Base-by-base conservation (phyloP, 2,888 invertebrate genomes). In the Dynastes tityus region DNA sequence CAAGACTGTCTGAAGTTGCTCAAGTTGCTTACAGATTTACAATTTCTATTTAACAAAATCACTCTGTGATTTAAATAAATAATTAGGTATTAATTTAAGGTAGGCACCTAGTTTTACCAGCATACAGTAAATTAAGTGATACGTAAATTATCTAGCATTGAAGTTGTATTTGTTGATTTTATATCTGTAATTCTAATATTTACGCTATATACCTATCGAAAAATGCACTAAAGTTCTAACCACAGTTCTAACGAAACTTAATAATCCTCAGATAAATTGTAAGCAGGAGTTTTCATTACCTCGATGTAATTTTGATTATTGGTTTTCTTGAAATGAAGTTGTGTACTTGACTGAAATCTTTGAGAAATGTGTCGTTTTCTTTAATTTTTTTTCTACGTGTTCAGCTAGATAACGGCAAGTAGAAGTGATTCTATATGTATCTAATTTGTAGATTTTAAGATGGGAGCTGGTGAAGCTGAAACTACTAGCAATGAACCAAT, bases 381-480 rank as follows among this genome's bases (percentile, higher is more conserved):
- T 86, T 85, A 86, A 87, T 88, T 86, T 83, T 85, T 84, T 74
- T 81, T 81, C 79, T 80, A 76, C 65, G 74, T 68, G 76, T 79
- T 58, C 45, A 27, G 29, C 67, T 29, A 71, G 55, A 70, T 76
- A 63, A 67, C 29, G 1, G 51, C 64, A 64, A 64, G 58, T n/a
- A n/a, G 37, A 49, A 71, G 29, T 29, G 67, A n/a, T 68, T 67
- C 53, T 76, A 32, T 55, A 45, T 68, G 40, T 77, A 22, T 67
- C 64, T 65, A 27, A 16, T 67, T 77, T 77, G 68, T 76, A 79
- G 79, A 63, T 68, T 77, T 78, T 49, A 64, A 76, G 53, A 96
- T 96, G 96, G 96, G 96, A 88, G 94, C 94, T 81, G 96, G 96
- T 87, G 95, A 96, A 91, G 95, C 94, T 82, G 95, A 95, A 89